Evolutionary conservation across 2,888 invertebrate genomes (phyloP), one percentile per base, ranked within the genome.

Genomic region (Zootermopsis nevadensis): DNA sequence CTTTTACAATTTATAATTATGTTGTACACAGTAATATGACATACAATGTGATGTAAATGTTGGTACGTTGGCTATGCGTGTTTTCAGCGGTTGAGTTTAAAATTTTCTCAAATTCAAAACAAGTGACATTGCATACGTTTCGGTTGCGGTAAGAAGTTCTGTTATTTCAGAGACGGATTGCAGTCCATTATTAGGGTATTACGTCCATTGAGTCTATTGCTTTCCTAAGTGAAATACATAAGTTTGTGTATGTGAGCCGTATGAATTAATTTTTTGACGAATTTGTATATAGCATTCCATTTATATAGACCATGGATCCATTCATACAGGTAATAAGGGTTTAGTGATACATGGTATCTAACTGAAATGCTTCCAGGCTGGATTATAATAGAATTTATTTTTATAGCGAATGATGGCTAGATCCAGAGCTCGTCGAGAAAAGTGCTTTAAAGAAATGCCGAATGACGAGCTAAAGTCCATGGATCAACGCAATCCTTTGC

Each of bases 371-470:
- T 48, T 19, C 48, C 19, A 19, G 48, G 4, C 19, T 42, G 38
- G 10, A 15, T 48, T 48, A 48, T 48, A 19, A 48, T 48, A 48
- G 0, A 1, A 27, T 12, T 60, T 60, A 85, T 81, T 85, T 82
- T 89, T 91, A 76, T 87, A 97, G 95, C 93, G 94, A 86, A 94
- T 96, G 93, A 91, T 74, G 38, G 74, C 74, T 74, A 22, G 74
- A 24, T 33, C 74, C 4, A 74, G 38, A 38, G 74, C 74, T 27
- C 74, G 74, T 12, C 6, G 74, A 74, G 74, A 74, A 38, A 42
- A 42, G 8, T 12, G 24, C n/a, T 24, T 38, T n/a, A 22, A 38
- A 38, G 6, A 38, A 7, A 4, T 15, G 38, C 38, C 22, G 0
- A 33, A 30, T 69, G 69, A 12, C 0, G 69, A 33, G 19, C 22